These are phyloP conservation scores for Hozukius guyotensis DNA, from an alignment of 2,797 vertebrate species.

Conservation along the genomic window DNA sequence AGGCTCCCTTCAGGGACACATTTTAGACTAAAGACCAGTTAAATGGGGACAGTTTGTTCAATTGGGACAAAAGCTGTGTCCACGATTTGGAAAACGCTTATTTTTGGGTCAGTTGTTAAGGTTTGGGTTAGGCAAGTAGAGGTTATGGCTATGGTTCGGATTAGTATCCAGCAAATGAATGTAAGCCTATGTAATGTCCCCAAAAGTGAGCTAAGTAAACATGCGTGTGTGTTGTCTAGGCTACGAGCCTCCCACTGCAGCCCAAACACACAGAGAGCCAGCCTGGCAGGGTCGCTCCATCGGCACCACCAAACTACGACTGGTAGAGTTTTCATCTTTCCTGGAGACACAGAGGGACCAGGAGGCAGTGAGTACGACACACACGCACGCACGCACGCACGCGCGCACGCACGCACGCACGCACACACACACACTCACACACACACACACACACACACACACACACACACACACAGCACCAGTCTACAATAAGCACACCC, in stretches of 20 bases:
- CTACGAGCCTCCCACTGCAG: constrained; percentile 89
- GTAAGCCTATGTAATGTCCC: constrained; percentile 7
- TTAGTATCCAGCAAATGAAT: background rate
- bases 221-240: constrained; percentile 72
- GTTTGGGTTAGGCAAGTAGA: background rate
- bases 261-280: constrained; percentile 90
- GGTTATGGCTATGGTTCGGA: too few species aligned
- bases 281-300: constrained; percentile 98
- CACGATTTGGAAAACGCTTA: background rate
- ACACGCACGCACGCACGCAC: background rate
- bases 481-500: constrained; percentile 53
- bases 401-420: constrained; percentile 5
- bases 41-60: background rate
- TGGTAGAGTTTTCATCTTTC: constrained; percentile 97
- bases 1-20: background rate
- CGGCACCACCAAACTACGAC: constrained; percentile 95
- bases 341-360: constrained; percentile 96
- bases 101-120: background rate
- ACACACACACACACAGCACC: constrained; percentile 10
- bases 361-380: constrained; percentile 87
- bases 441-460: background rate
- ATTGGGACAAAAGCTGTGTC: background rate
- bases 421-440: background rate
- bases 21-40: background rate
- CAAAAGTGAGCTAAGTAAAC: background rate